These are phyloP conservation scores for Heliconius eleuchia DNA, from an alignment of 1,140 invertebrate species.

Conservation along the genomic window DNA sequence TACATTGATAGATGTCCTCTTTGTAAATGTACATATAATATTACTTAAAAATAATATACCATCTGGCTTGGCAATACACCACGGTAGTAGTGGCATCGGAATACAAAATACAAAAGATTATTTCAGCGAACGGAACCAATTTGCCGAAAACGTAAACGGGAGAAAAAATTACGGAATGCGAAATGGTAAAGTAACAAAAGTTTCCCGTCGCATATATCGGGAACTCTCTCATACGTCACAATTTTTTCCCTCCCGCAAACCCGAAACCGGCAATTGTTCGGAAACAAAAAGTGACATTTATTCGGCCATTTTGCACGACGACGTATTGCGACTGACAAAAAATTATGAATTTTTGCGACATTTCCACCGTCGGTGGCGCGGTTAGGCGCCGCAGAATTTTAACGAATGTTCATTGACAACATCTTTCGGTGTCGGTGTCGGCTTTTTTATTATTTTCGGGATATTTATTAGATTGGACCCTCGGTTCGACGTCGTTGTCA, in stretches of 20 bases:
- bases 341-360: constrained; percentile 62
- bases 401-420: constrained; percentile 54
- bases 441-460: constrained; percentile 49
- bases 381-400: constrained; percentile 54
- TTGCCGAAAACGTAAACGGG: constrained; percentile 41
- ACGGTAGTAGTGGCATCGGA: background rate
- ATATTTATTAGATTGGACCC: constrained; percentile 51
- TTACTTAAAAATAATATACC: background rate
- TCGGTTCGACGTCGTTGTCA: constrained; percentile 38
- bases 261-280: constrained; percentile 51
- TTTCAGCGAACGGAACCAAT: constrained; percentile 39
- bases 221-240: constrained; percentile 53
- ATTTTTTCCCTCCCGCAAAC: constrained; percentile 51
- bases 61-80: background rate
- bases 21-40: background rate
- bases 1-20: too few relatives aligned
- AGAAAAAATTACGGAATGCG: constrained; percentile 43
- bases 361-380: constrained; percentile 51
- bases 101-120: constrained; percentile 30
- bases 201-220: constrained; percentile 53
- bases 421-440: constrained; percentile 42
- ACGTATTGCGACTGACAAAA: constrained; percentile 58
- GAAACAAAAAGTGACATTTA: constrained; percentile 64
- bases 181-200: constrained; percentile 53
- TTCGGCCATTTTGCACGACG: constrained; percentile 55